Evolutionary conservation across 2,888 invertebrate genomes (phyloP), one percentile per base, ranked within the genome.

Genomic region (Archips xylosteana): DNA sequence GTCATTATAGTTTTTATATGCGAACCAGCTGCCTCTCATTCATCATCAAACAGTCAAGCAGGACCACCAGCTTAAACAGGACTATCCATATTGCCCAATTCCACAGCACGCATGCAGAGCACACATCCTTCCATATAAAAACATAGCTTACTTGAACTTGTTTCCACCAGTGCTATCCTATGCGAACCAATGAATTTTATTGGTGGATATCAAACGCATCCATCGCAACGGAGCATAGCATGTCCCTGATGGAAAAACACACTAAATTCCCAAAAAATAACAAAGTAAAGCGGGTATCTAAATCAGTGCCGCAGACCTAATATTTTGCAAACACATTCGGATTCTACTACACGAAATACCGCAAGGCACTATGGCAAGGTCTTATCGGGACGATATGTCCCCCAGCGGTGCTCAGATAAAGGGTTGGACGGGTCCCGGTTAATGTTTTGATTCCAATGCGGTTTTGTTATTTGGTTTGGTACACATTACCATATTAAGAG

Each of bases 351-450:
- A 63, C 32, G 32, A 66, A 71, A 45, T 71, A 51, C 60, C 71
- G 49, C 66, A 42, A 66, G 34, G 34, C 61, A 71, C 51, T 32
- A 64, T 65, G 66, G 15, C 66, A 34, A 42, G 49, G 65, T 32
- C 60, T 60, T 71, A 71, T 71, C 59, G 71, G 49, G 4, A 8
- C 51, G 1, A 54, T 61, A 32, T 61, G 51, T 61, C 66, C 61
- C 71, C 42, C 3, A 32, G 65, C 59, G 59, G 5, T 13, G n/a
- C 49, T n/a, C n/a, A 39, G 57, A 36, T 23, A 49, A 62, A 62
- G 42, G 42, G 62, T 23, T 62, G 64, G 61, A 49, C 39, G 39
- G 39, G 39, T 49, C 63, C 51, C 23, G 62, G n/a, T 32, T 47
- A 65, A 59, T 8, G 64, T n/a, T 64, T 23, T 64, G 70, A 70